Base-by-base conservation (phyloP, 2,888 invertebrate species). In the Aleiodes leptofemur region DNA sequence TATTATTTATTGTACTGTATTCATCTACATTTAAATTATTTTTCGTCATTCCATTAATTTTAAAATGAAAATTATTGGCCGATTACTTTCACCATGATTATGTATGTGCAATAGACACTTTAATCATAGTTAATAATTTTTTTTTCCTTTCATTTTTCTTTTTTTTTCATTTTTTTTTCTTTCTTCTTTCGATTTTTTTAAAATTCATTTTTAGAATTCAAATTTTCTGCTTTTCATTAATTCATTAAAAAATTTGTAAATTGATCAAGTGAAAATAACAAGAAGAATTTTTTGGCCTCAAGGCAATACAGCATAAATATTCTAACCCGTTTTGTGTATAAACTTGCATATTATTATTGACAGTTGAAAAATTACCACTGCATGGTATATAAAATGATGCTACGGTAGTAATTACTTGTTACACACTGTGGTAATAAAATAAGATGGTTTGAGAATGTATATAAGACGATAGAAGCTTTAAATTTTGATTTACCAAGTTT, bases 271-370 rank as follows among this genome's bases (percentile, higher is more conserved):
- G 38, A 69, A 69, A 69, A 38, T 55, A 31, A 14, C 16, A 9
- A 23, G 14, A 38, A n/a, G 14, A 55, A 55, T 3, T 38, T 38
- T 43, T 43, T 43, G 43, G 43, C 43, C 80, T 76, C 61, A 73
- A 72, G 79, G 80, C 80, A 11, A 43, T 78, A 76, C 77, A 75
- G 78, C 80, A 78, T 82, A 82, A 81, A 81, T 82, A 82, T 77
- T 34, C 75, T 81, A 78, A 75, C 79, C 73, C 53, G 73, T 76
- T 74, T 69, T 72, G 61, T 73, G 71, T 75, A 76, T 78, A 53
- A 38, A 56, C 56, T 78, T 80, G 81, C 79, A 83, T 81, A 82
- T 81, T 78, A 82, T 83, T 80, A 82, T 79, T 78, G 78, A 79
- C 78, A 79, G 80, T 79, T 76, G 77, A 80, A 78, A 81, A 77